These are phyloP conservation scores for Spinus pinus DNA, from an alignment of 2,797 vertebrate species.

Conservation along the genomic window DNA sequence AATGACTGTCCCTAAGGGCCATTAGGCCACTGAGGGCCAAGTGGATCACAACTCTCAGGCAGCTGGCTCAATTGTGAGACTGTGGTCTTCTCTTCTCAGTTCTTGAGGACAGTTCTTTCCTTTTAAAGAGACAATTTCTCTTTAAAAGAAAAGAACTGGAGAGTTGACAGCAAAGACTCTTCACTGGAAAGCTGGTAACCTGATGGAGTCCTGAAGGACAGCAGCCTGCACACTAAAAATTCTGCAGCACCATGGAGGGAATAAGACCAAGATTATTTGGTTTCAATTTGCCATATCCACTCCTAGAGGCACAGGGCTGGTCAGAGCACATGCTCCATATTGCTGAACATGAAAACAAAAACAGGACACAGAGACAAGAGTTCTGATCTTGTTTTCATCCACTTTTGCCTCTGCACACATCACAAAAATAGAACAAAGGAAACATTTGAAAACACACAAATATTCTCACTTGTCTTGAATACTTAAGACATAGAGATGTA, in stretches of 20 bases:
- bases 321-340: neutral
- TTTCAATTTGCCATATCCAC: neutral
- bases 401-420: neutral
- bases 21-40: neutral
- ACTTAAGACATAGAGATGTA: neutral
- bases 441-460: neutral
- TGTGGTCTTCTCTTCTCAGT: neutral
- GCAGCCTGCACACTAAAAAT: neutral
- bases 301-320: neutral
- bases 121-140: neutral
- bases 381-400: neutral
- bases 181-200: neutral
- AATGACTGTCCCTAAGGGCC: neutral
- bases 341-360: neutral
- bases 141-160: neutral
- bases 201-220: neutral
- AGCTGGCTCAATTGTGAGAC: fast-evolving
- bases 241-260: too few relatives aligned
- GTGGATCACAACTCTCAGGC: fast-evolving
- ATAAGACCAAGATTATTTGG: neutral
- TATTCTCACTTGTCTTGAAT: neutral
- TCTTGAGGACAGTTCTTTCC: too few relatives aligned
- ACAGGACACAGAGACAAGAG: neutral
- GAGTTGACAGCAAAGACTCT: neutral
- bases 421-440: neutral